Evolutionary conservation across 30 jellyfish, hydroid and myxozoan species (phyloP).

Genomic region (Clytia hemisphaerica): DNA sequence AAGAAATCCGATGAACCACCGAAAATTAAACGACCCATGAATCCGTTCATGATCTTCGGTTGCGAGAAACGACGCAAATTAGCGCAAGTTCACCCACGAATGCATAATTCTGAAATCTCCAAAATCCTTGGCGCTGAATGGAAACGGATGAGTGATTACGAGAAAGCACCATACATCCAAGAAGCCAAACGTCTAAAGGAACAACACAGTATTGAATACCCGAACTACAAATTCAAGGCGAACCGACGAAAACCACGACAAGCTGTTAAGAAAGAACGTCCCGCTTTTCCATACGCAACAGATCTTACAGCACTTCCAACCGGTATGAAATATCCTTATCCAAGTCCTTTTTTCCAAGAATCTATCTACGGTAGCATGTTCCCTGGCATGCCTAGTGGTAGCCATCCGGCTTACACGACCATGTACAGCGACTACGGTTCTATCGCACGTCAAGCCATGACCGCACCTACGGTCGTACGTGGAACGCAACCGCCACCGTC

Average conservation of each 20-base stretch:
- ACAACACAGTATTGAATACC: slow-evolving; percentile 94
- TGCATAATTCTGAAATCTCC: slow-evolving; percentile 97
- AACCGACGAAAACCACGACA: slow-evolving; percentile 88
- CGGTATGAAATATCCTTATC: slow-evolving; percentile 90
- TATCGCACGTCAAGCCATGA: slow-evolving; percentile 30
- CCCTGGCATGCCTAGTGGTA: slow-evolving; percentile 31
- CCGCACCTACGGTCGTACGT: no score
- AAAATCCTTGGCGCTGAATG: slow-evolving; percentile 97
- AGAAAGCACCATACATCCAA: slow-evolving; percentile 86
- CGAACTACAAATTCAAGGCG: slow-evolving; percentile 94
- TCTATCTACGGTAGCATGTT: slow-evolving; percentile 78
- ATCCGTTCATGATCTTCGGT: slow-evolving; percentile 97
- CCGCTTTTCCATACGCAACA: slow-evolving; percentile 83
- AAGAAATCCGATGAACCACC: slow-evolving; percentile 44
- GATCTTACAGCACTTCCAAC: slow-evolving; percentile 71
- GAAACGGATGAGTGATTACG: slow-evolving; percentile 88
- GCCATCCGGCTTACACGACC: slow-evolving; percentile 24
- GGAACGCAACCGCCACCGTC: slow-evolving; percentile 3
- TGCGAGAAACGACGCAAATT: slow-evolving; percentile 74
- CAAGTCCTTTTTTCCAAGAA: slow-evolving; percentile 53
- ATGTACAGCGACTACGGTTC: slow-evolving; percentile 24
- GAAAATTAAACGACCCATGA: slow-evolving; percentile 95
- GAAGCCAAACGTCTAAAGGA: slow-evolving; percentile 93
- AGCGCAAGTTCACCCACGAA: slow-evolving; percentile 94
- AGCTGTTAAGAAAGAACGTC: slow-evolving; percentile 67